Conservation (phyloP, 2,113 vertebrate genomes). For the Butorides virescens region DNA sequence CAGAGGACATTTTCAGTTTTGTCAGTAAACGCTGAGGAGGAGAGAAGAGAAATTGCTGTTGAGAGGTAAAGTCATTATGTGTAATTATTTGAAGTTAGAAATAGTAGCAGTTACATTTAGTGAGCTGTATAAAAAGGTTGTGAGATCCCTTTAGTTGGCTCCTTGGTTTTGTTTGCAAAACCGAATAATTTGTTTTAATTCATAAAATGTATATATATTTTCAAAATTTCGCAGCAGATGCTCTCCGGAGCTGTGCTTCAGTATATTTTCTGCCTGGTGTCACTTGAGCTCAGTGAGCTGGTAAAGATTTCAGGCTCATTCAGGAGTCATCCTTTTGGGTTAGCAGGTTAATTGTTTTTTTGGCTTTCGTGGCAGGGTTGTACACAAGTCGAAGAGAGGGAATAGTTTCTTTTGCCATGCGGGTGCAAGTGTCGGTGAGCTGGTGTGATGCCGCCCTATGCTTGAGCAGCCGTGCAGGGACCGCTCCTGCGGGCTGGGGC, state of each 20-base stretch:
- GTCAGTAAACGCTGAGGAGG: not conserved
- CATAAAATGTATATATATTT: not conserved
- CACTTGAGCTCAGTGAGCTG: not conserved
- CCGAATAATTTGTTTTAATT: not conserved
- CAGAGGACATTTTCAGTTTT: not conserved
- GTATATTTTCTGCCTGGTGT: not conserved
- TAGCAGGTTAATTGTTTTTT: not conserved
- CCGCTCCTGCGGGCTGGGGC: accelerated
- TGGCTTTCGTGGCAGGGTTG: not conserved
- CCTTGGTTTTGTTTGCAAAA: not conserved
- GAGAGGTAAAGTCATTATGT: not conserved
- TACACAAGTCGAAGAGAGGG: not conserved
- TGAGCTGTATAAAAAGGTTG: not conserved
- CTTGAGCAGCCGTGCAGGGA: not conserved
- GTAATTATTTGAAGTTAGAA: not conserved
- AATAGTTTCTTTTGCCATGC: accelerated
- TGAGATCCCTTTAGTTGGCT: not conserved
- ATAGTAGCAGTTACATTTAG: not conserved
- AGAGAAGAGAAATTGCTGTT: not conserved
- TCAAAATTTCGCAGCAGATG: not conserved
- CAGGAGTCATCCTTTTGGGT: not conserved
- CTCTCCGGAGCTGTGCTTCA: not conserved
- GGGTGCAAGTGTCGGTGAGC: not conserved
- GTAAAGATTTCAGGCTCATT: not conserved
- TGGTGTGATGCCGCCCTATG: accelerated